These are phyloP conservation scores for Rhabdomys dilectus DNA, from an alignment of 2,113 vertebrate species.

Conservation along the genomic window DNA sequence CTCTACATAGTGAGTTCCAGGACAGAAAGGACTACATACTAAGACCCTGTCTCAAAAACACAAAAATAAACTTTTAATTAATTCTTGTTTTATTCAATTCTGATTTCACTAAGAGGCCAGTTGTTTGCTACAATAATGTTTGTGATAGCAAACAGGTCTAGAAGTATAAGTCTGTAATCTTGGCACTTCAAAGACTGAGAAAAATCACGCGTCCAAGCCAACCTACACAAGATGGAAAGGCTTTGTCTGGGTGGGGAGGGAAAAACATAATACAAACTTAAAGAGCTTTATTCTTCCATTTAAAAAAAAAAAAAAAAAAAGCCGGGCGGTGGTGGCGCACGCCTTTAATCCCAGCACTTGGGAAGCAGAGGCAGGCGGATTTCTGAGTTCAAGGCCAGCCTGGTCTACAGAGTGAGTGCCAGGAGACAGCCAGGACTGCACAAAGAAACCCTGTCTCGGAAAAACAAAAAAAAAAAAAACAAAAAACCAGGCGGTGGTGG, in stretches of 20 bases:
- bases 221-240: neutral
- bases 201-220: neutral
- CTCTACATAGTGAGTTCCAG: neutral
- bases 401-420: too few relatives aligned
- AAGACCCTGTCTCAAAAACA: neutral
- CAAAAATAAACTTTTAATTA: neutral
- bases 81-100: neutral
- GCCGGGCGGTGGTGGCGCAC: too few relatives aligned
- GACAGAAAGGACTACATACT: neutral
- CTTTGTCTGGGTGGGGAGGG: too few relatives aligned
- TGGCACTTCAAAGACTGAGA: neutral
- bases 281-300: neutral
- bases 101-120: neutral
- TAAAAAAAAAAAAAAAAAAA: neutral
- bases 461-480: too few relatives aligned
- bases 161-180: neutral
- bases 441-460: too few relatives aligned
- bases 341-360: too few relatives aligned
- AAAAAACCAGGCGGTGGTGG: too few relatives aligned
- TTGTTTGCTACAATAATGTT: neutral
- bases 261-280: too few relatives aligned
- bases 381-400: too few relatives aligned
- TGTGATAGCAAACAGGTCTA: neutral
- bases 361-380: too few relatives aligned
- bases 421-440: too few relatives aligned